Evolutionary conservation across 2,113 vertebrate species (phyloP), one percentile per base, ranked within the genome.

Genomic region (Urocynchramus pylzowi): DNA sequence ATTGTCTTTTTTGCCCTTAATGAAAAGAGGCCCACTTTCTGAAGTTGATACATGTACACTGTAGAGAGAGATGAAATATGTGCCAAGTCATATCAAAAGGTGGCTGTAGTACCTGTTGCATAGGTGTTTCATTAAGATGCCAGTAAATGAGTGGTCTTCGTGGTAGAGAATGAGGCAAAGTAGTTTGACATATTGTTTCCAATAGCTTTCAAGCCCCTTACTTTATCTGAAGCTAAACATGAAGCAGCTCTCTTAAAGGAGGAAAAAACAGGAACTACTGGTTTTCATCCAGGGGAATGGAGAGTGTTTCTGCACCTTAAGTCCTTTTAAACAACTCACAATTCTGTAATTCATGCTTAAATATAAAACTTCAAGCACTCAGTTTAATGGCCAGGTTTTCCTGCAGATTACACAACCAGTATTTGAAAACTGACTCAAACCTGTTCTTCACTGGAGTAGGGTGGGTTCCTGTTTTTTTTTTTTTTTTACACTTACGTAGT

Each of bases 401-500:
- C 24, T 78, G 21, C 26, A 39, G 49, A 41, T 49, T 69, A 15
- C 4, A 16, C 0, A 82, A 39, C 9, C 23, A 18, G 2, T 71
- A 12, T 59, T 26, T 12, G 49, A 71, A 74, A 77, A 42, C 35
- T 84, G 67, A 22, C 18, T 83, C 11, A 71, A 9, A n/a, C 17
- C 6, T 7, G 1, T 74, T 65, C 20, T 75, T 81, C 6, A 3
- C 16, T 42, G 54, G 27, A 18, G 13, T 65, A 8, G 23, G 16
- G 20, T 33, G 13, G 16, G 54, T 28, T 33, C 31, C n/a, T 16
- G 5, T 16, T 35, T 28, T 85, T 60, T 33, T 28, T 84, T 61
- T n/a, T n/a, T n/a, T 81, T 71, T 24, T 21, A 27, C 9, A 16
- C 11, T 39, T 44, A 2, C 0, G 0, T 56, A 11, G 4, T 65